Base-by-base conservation (phyloP, 2,888 invertebrate genomes). In the Pecten maximus region DNA sequence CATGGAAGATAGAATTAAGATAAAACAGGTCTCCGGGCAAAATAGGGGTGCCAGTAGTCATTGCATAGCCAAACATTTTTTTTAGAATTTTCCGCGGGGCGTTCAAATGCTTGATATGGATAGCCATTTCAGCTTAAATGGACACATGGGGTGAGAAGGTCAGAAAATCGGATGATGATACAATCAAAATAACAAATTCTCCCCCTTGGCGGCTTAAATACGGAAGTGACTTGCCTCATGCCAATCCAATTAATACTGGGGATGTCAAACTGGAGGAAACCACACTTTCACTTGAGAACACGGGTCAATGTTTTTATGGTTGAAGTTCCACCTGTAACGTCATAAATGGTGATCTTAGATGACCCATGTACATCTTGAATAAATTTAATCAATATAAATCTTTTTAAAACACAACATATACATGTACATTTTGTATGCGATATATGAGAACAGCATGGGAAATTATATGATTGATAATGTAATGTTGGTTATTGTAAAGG, bases 101-200 rank as follows among this genome's bases (percentile, higher is more conserved):
- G 74, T 74, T 74, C 10, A 35, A 2, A 2, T 0, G n/a, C 54
- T 54, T 23, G 35, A 35, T 6, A 74, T 35, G 35, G 12, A 74
- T 28, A 28, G 16, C 35, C 74, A 74, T 74, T 35, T 74, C 12
- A 12, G 74, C 12, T 12, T 35, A 74, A 74, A 74, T 74, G 74
- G 74, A 74, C 74, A 35, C 28, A 28, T 28, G 74, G 35, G 74
- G 74, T 74, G 74, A 74, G 74, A 74, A 74, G 74, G 74, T 74
- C 74, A 28, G 35, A 10, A 15, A 74, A 35, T 8, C 74, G 35
- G 15, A 35, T 74, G 10, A 35, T 74, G 35, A 35, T 28, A 35
- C 35, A 35, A 35, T 74, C 60, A 74, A 74, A 74, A 35, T 28
- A 74, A 74, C 74, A 74, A 74, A 74, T 28, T 2, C 0, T 35